Conservation (phyloP, 2,113 vertebrate species). For the Herpetotheres cachinnans region DNA sequence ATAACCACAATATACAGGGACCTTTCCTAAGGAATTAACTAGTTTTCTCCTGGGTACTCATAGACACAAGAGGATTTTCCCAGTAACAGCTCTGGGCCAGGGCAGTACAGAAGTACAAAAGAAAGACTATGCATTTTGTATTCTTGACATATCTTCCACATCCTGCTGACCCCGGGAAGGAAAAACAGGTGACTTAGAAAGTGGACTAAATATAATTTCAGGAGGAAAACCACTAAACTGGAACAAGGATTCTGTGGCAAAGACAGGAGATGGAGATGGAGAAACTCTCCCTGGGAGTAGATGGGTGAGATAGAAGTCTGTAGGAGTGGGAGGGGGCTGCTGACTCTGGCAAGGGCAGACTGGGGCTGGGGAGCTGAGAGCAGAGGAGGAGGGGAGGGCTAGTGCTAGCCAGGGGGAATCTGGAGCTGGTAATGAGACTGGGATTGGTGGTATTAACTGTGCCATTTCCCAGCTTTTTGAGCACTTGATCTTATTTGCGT, state of each 20-base stretch:
- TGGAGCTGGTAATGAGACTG: neutral
- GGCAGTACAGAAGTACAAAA: neutral
- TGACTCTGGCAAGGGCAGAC: neutral
- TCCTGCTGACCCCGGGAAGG: neutral
- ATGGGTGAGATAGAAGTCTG: neutral
- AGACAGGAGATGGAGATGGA: neutral
- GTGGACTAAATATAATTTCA: neutral
- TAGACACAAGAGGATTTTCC: neutral
- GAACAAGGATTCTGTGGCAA: neutral
- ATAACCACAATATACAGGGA: neutral
- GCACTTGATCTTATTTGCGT: neutral
- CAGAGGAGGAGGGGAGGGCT: too few relatives aligned
- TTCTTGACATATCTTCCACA: neutral
- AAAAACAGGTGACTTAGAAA: neutral
- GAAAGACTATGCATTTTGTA: neutral
- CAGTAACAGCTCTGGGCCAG: neutral
- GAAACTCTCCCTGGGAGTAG: neutral
- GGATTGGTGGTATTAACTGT: neutral
- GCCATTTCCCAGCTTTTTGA: neutral
- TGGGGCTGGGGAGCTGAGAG: neutral
- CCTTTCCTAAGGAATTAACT: neutral
- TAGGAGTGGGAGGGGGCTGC: neutral
- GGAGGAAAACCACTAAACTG: neutral
- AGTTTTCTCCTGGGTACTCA: neutral
- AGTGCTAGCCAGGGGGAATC: neutral